Percentiles rank a stretch among this genome's conserved stretches.
These are phyloP conservation scores for Eudorcas thomsonii DNA, from an alignment of 2,113 vertebrate genomes.

Conservation along the genomic window DNA sequence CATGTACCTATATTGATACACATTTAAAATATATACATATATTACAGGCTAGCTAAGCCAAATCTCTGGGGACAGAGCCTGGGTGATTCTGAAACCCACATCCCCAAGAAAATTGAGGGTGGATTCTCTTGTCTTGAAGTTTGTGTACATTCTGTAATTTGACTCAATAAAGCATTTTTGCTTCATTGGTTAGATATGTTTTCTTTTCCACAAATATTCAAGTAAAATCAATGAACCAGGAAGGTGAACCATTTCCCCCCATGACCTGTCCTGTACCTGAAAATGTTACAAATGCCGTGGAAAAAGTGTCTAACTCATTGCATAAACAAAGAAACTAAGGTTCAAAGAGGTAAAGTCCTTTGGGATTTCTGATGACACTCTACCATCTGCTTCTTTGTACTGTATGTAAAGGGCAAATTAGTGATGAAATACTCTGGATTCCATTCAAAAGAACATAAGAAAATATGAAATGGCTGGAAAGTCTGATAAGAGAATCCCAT, in stretches of 20 bases:
- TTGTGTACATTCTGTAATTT: not conserved
- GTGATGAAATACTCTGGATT: constrained; percentile 47
- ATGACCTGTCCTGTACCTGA: not conserved
- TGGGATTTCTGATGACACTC: not conserved
- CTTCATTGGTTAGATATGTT: not conserved
- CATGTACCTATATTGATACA: rapidly evolving
- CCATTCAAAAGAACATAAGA: constrained; percentile 39
- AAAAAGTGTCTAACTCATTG: not conserved
- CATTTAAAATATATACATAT: not conserved
- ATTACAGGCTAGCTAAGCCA: not conserved
- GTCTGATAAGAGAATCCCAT: constrained; percentile 19
- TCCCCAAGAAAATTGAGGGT: not conserved
- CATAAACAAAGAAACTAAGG: constrained; percentile 49
- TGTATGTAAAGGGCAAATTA: constrained; percentile 18
- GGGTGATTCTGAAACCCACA: not conserved
- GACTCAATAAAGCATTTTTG: not conserved
- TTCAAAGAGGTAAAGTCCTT: not conserved
- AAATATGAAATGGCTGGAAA: constrained; percentile 53
- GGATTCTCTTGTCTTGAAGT: not conserved
- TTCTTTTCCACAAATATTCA: not conserved
- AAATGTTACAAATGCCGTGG: not conserved
- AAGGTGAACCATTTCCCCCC: not conserved
- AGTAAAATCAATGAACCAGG: not conserved
- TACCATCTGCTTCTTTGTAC: constrained; percentile 30
- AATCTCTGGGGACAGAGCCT: not conserved